These are phyloP conservation scores for Drosophila meridionalis DNA, from an alignment of 2,888 invertebrate genomes.

Conservation along the genomic window DNA sequence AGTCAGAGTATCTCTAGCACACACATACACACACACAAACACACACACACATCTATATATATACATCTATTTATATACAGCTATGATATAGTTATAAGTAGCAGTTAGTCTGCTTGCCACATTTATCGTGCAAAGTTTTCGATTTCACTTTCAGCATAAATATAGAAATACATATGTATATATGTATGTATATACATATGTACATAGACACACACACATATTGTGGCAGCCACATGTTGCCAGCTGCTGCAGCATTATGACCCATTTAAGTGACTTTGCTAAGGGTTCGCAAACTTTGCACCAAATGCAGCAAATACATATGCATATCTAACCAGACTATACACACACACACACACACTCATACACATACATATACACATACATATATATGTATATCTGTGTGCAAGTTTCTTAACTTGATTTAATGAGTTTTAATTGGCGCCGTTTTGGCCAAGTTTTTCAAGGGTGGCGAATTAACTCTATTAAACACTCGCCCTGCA, in stretches of 20 bases:
- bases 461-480: constrained; percentile 45
- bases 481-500: constrained; percentile 7
- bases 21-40: constrained; percentile 11
- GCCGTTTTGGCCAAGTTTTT: constrained; percentile 56
- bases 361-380: background rate
- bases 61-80: constrained; percentile 3
- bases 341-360: background rate
- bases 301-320: constrained; percentile 19
- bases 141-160: constrained; percentile 81
- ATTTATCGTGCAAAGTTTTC: constrained; percentile 73
- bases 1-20: constrained; percentile 10
- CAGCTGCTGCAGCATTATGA: constrained; percentile 70
- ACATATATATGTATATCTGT: background rate
- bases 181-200: constrained; percentile 41
- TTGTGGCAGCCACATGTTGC: constrained; percentile 21
- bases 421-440: constrained; percentile 80
- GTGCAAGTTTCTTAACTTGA: constrained; percentile 78
- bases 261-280: constrained; percentile 83
- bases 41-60: background rate
- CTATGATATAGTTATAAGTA: constrained; percentile 46
- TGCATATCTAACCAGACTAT: constrained; percentile 21
- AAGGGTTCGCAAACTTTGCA: constrained; percentile 78
- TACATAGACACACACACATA: background rate
- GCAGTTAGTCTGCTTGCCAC: constrained; percentile 36
- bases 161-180: constrained; percentile 9